Evolutionary conservation across 2,888 invertebrate genomes (phyloP).

Genomic region (Lymantria monacha): DNA sequence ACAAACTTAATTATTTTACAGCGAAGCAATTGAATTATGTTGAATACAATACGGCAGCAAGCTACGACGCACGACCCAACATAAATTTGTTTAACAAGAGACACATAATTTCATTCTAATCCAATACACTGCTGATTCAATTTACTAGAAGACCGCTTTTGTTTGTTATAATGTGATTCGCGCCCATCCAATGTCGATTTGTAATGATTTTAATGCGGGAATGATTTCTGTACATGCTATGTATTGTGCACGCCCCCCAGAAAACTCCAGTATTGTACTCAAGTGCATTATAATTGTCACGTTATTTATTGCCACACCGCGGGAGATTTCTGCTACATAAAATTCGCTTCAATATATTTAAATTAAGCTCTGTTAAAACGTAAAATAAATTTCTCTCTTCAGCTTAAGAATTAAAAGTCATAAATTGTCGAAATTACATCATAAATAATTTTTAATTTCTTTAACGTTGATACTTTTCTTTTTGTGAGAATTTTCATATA

Average conservation of each 20-base stretch:
- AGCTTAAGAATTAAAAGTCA: constrained; percentile 2
- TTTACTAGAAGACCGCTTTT: constrained; percentile 57
- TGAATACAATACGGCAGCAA: not conserved
- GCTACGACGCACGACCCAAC: constrained; percentile 6
- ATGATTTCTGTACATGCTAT: constrained; percentile 42
- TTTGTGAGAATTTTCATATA: constrained; percentile 1
- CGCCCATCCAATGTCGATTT: constrained; percentile 66
- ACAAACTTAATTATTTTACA: constrained; percentile 39
- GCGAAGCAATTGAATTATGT: constrained; percentile 23
- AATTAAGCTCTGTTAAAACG: constrained; percentile 26
- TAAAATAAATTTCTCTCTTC: constrained; percentile 8
- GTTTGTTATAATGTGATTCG: constrained; percentile 64
- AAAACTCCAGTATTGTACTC: constrained; percentile 51
- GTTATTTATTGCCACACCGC: constrained; percentile 56
- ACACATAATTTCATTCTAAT: constrained; percentile 71
- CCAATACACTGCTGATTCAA: constrained; percentile 65
- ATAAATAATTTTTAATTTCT: constrained; percentile 10
- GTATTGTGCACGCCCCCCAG: constrained; percentile 37
- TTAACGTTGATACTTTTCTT: not conserved
- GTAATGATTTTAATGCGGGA: constrained; percentile 73
- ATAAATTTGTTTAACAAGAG: constrained; percentile 61
- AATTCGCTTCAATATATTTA: constrained; percentile 32
- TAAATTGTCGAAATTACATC: constrained; percentile 6
- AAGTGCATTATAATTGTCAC: constrained; percentile 61
- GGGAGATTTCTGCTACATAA: constrained; percentile 43